Conservation (phyloP, 2,888 invertebrate genomes). For the Nymphalis c-album region DNA sequence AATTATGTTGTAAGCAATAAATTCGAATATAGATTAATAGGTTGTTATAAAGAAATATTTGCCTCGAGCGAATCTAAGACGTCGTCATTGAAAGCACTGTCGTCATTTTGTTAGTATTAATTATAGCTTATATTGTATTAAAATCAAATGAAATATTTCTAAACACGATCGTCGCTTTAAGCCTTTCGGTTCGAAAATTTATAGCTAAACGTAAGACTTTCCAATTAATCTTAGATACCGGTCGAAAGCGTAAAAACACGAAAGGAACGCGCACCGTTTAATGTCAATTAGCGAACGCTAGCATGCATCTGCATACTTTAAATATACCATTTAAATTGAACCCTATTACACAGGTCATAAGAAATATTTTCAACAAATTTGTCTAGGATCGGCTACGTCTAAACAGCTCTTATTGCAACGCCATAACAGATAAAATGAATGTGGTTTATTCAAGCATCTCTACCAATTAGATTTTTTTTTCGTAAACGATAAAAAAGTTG, state of each 20-base stretch:
- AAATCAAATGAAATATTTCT: conserved; percentile 3
- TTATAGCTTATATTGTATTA: neutral
- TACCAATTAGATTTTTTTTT: conserved; percentile 16
- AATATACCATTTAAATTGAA: neutral
- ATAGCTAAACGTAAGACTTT: conserved; percentile 42
- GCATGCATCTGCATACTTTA: conserved; percentile 30
- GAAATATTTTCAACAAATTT: neutral
- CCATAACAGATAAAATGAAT: conserved; percentile 1
- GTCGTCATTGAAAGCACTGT: neutral
- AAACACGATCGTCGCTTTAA: conserved; percentile 1
- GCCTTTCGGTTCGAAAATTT: conserved; percentile 15
- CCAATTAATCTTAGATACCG: conserved; percentile 48
- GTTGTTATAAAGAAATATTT: neutral
- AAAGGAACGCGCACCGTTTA: conserved; percentile 67
- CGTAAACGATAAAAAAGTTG: conserved; percentile 18
- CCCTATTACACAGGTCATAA: conserved; percentile 6
- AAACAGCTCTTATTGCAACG: conserved; percentile 14
- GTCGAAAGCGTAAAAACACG: conserved; percentile 57
- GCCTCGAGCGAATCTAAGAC: neutral
- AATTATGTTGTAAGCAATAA: no score
- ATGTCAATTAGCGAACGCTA: conserved; percentile 64
- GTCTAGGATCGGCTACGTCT: neutral
- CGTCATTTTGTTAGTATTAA: conserved; percentile 4
- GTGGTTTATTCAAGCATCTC: neutral
- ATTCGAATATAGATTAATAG: no score